Conservation (phyloP, 2,113 vertebrate genomes). For the Formicarius rufipectus region DNA sequence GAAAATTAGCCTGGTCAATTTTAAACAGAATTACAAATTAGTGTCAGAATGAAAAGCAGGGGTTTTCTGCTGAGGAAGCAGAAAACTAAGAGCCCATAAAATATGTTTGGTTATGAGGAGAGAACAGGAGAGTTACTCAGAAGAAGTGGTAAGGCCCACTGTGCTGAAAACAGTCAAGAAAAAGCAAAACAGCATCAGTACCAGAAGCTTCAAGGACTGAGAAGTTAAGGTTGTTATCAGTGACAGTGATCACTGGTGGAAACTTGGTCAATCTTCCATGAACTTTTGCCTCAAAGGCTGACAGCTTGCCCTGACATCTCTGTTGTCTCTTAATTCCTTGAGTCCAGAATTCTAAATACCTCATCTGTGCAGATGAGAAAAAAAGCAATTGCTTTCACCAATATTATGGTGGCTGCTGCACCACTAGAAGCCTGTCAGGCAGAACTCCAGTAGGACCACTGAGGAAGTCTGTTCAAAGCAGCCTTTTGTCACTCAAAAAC, state of each 20-base stretch:
- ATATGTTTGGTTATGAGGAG: not conserved
- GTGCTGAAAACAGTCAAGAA: not conserved
- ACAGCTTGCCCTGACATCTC: not conserved
- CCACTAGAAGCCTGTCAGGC: not conserved
- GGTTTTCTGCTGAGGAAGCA: not conserved
- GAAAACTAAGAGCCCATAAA: not conserved
- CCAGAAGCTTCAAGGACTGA: not conserved
- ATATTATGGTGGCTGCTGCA: not conserved
- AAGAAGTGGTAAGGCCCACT: not conserved
- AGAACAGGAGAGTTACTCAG: not conserved
- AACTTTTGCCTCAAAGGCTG: not conserved
- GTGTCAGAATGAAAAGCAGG: not conserved
- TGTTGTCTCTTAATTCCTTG: not conserved
- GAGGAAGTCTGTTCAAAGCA: not conserved
- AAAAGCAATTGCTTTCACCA: not conserved
- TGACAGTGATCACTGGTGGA: not conserved
- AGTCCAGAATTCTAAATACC: not conserved
- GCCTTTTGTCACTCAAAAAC: not conserved
- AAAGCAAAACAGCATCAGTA: not conserved
- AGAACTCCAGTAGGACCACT: not conserved
- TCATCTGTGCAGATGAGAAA: not conserved
- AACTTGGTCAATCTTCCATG: not conserved
- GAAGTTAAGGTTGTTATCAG: not conserved
- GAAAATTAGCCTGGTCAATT: not conserved
- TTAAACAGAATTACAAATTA: not conserved